Percentiles rank a stretch among this genome's conserved stretches.
phyloP scores from a whole-genome alignment of 2,797 vertebrate species.

The Pantherophis vulpinus region DNA sequence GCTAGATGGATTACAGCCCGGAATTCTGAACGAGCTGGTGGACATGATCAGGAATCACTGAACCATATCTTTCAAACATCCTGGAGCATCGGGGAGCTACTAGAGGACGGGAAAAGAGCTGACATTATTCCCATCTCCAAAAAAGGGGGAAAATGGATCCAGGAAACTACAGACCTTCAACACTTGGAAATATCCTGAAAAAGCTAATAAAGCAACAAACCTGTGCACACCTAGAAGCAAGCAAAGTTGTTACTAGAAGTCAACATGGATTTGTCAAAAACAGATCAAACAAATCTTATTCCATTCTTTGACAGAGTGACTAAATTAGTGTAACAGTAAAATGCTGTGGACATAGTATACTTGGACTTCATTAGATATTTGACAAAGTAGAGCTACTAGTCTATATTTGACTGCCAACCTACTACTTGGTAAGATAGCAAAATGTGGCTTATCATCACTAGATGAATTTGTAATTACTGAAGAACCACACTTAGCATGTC shows the following conservation, averaged over 20 bases:
- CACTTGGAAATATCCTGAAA: background rate
- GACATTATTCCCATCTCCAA: background rate
- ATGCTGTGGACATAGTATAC: background rate
- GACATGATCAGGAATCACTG: background rate
- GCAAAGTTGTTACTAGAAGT: background rate
- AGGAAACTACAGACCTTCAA: background rate
- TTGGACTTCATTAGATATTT: background rate
- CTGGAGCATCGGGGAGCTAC: background rate
- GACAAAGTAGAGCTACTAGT: background rate
- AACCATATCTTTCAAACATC: background rate
- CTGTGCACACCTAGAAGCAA: background rate
- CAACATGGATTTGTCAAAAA: background rate
- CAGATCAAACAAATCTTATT: background rate
- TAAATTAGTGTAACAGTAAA: background rate
- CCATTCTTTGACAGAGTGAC: background rate
- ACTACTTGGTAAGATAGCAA: background rate
- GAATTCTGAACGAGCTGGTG: background rate
- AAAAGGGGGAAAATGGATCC: background rate
- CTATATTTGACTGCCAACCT: background rate
- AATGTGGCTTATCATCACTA: background rate
- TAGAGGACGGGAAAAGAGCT: background rate
- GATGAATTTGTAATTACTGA: background rate
- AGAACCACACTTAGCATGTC: background rate
- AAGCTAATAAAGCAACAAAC: background rate
- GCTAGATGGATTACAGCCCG: background rate